Evolutionary conservation across 1,140 invertebrate species (phyloP), one percentile per base, ranked within the genome.

Genomic region (Parapsyche elsis): DNA sequence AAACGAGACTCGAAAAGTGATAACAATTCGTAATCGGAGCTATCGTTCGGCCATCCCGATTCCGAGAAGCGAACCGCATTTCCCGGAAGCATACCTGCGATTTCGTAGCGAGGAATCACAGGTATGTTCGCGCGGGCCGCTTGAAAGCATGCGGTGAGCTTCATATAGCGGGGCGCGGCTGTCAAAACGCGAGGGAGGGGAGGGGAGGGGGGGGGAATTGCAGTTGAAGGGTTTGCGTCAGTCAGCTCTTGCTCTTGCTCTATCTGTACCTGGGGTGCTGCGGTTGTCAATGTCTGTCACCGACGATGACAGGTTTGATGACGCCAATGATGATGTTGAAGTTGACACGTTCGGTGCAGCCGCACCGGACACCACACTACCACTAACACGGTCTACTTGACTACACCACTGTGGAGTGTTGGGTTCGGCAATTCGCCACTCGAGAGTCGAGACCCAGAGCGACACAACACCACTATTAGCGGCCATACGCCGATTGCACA

Each of bases 11-110:
- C n/a, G 57, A n/a, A n/a, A n/a, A n/a, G n/a, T n/a, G n/a, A n/a
- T n/a, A n/a, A n/a, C n/a, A n/a, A n/a, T 19, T 19, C 16, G 57
- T 9, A 16, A 21, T n/a, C n/a, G 19, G 19, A 61, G 57, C 57
- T 14, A 53, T 38, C 49, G 49, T 21, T 26, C 64, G 7, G 24
- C 24, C 64, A 12, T 26, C 24, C 23, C 2, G 23, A 12, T 67
- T 67, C 64, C 0, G 0, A n/a, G 64, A 67, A 67, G 4, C 21
- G 21, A 10, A 26, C 21, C 64, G 64, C 64, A 12, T n/a, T 67
- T 67, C 64, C 64, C 23, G 64, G 64, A 67, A 67, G 9, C 64
- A 9, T 24, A 61, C 16, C 49, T 53, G 49, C 49, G 49, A 53
- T 53, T 53, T 10, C 59, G 59, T 5, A 16, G 9, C 7, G 0